A percentile compares a stretch with the other conserved stretches of the same genome.
Conservation (phyloP, 1,140 invertebrate species). For the Pemphigus obesinymphae region DNA sequence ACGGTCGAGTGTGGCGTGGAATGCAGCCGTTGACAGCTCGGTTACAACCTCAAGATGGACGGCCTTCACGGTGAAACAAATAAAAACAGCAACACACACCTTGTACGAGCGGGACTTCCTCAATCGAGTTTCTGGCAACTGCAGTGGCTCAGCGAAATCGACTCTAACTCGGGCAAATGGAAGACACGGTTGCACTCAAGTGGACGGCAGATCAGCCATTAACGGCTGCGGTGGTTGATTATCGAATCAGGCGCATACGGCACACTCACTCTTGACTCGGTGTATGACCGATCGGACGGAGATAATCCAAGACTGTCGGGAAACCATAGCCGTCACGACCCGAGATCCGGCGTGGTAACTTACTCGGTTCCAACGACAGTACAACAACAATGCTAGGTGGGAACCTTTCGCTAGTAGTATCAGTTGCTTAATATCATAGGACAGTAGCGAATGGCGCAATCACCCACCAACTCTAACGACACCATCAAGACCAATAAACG, state of each 20-base stretch:
- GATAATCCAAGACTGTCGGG: conserved; percentile 48
- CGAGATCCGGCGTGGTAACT: background rate
- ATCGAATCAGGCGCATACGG: too few species aligned
- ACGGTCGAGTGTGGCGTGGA: conserved; percentile 50
- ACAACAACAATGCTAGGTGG: background rate
- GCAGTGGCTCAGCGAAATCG: too few species aligned
- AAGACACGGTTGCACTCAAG: too few species aligned
- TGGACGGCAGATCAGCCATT: too few species aligned
- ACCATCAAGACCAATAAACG: too few species aligned
- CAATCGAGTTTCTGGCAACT: too few species aligned
- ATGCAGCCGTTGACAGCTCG: conserved; percentile 50
- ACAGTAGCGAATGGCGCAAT: too few species aligned
- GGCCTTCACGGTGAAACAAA: conserved; percentile 51
- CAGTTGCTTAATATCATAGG: too few species aligned
- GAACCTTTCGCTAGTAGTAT: background rate
- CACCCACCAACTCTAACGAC: too few species aligned
- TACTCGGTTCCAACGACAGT: background rate
- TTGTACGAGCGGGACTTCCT: too few species aligned
- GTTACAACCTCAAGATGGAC: conserved; percentile 52
- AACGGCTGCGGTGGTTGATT: too few species aligned
- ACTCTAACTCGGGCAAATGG: too few species aligned
- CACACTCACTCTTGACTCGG: conserved; percentile 47
- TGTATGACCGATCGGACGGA: conserved; percentile 44
- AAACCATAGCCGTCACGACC: background rate
- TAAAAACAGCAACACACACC: conserved; percentile 51